Evolutionary conservation across 2,888 invertebrate genomes (phyloP), one percentile per base, ranked within the genome.

Genomic region (Hypercompe scribonia): DNA sequence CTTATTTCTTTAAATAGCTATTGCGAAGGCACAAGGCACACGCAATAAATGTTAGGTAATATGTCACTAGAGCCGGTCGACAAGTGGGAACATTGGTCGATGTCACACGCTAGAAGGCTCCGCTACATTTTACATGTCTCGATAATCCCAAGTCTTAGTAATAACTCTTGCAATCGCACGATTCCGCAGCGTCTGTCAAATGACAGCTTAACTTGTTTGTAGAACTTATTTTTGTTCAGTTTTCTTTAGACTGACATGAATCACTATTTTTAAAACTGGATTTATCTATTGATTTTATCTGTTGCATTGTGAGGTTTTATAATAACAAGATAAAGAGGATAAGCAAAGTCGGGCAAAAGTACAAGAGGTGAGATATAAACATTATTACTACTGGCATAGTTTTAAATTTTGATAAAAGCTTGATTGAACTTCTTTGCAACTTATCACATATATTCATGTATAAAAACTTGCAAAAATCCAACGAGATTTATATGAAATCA

Each of bases 31-130:
- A 34, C 34, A 34, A 28, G 68, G 13, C 31, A 36, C 34, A 58
- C 15, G 67, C 78, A 70, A 80, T 74, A 73, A 81, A 82, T 80
- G 72, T 71, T 70, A 54, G 36, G 70, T 72, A 79, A 81, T 81
- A 79, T 77, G 81, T 81, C 75, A 74, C 70, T 28, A 7, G 33
- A 21, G 31, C 64, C 79, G 64, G 68, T 63, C 74, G 74, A 76
- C 71, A 70, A 72, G 74, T 74, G 33, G 63, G 42, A 64, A 64
- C 64, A 64, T 70, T 31, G 31, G 34, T 39, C 28, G 61, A 46
- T 39, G 70, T 64, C 63, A 70, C 70, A 64, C 46, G 42, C n/a
- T 21, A 64, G 36, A 42, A 61, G 33, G 33, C 39, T 31, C 46
- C 21, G 11, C 54, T 34, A 66, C 71, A 54, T 65, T 65, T 31